Base-by-base conservation (phyloP, 2,888 invertebrate genomes). In the Yponomeuta malinellus region DNA sequence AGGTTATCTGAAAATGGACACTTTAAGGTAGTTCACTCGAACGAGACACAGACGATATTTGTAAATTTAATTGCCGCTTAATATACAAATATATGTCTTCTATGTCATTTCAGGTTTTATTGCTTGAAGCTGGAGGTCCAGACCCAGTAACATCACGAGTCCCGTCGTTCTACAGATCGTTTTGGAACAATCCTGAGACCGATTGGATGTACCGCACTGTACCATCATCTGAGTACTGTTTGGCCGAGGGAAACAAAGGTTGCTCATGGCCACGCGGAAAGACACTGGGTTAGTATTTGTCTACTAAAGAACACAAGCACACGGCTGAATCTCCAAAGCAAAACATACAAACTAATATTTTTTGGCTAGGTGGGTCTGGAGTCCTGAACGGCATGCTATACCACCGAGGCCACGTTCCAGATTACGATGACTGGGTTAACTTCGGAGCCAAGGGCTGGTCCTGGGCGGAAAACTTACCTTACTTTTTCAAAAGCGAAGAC, bases 371-470 rank as follows among this genome's bases (percentile, higher is more conserved):
- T 0, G 95, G 95, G 0, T 90, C 89, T 74, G 90, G 93, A 69
- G 94, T 94, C 0, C 89, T 95, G 70, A 95, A 95, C 79, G 95
- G 95, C 33, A 95, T 95, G 95, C 94, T 94, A 91, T 95, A 95
- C 78, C 93, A 94, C 73, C 87, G 95, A 63, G 95, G 95, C 0
- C 93, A 94, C 74, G 91, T 93, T 1, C 87, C 82, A 71, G 95
- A 95, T 81, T 95, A 93, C 81, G 93, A 95, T 79, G 86, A 93
- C 70, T 95, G 95, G 95, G 94, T 87, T n/a, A 83, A 81, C 12
- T 85, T 90, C 71, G 95, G 95, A 0, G 94, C 94, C 73, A 75
- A 78, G 0, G 94, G 94, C 5, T 95, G 95, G 95, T 83, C 92
- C 29, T 95, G 94, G 89, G 84, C 91, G 0, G 94, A 95, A 52